Evolutionary conservation across 2,888 invertebrate species (phyloP), one percentile per base, ranked within the genome.

Genomic region (Conops quadrifasciatus): DNA sequence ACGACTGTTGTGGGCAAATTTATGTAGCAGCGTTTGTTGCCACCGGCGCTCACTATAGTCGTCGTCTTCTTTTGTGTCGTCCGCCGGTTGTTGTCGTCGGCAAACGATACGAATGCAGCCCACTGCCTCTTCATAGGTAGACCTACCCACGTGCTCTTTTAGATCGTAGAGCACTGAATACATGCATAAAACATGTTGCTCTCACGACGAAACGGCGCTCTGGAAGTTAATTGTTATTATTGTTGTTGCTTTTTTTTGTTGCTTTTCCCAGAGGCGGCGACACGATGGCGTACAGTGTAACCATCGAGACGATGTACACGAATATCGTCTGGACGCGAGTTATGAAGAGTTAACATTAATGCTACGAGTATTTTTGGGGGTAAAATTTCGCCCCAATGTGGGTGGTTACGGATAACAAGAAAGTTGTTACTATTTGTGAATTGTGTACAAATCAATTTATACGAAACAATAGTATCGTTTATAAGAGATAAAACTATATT

Each of bases 131-230:
- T 28, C 49, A 67, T 58, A 53, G 63, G 21, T 21, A 36, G 36
- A 36, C 36, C 36, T 9, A 36, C 9, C 36, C 36, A 36, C 9
- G 36, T 36, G 36, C 36, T 36, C 36, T 62, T 11, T 60, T 36
- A 51, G 51, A 62, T 68, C 68, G 30, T 30, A 19, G 51, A 60
- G 68, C 60, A 68, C 49, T 56, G 36, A 36, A 51, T 51, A 26
- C 78, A 81, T 81, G 81, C 81, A 81, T 81, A 78, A 81, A 80
- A 81, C 80, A 81, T 81, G 79, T 73, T 78, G 77, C 77, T 79
- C 75, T 60, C 68, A 62, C 62, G 68, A 68, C 62, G 68, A 47
- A 16, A 53, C n/a, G 53, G 66, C 60, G 51, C 45, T 36, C 67
- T 68, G 60, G 30, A 62, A 68, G 68, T 68, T 68, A 68, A 68